A percentile compares a stretch with the other conserved stretches of the same genome.
phyloP scores from a whole-genome alignment of 2,113 vertebrate species.

The Perca fluviatilis region DNA sequence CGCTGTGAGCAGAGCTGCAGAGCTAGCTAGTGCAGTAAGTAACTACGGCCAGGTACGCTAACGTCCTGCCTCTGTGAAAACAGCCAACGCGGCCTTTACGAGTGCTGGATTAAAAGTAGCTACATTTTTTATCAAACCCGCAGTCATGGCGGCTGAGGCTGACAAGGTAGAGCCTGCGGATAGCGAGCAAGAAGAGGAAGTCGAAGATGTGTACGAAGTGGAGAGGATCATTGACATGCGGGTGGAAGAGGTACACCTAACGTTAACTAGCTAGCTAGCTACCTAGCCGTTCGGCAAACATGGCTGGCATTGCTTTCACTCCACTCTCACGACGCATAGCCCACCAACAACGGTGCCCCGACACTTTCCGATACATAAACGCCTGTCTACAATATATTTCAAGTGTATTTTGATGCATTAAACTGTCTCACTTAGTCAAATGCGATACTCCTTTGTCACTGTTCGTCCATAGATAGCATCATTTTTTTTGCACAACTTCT shows the following conservation, averaged over 20 bases:
- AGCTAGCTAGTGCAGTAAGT: conserved; percentile 15
- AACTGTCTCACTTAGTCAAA: not conserved
- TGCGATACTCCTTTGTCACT: not conserved
- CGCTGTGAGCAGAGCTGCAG: conserved; percentile 11
- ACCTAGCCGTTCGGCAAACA: conserved; percentile 44
- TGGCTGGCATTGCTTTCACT: conserved; percentile 46
- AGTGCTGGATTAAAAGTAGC: not conserved
- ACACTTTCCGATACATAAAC: not conserved
- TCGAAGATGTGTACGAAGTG: conserved; percentile 94
- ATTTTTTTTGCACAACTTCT: conserved; percentile 50
- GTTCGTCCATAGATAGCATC: not conserved
- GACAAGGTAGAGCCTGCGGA: conserved; percentile 81
- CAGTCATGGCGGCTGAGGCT: conserved; percentile 67
- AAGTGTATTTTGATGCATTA: not conserved
- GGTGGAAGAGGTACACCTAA: conserved; percentile 86
- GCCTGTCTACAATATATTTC: accelerated
- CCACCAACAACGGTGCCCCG: not conserved
- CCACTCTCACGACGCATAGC: conserved; percentile 36
- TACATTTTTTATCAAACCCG: not conserved
- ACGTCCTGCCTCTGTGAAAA: not conserved
- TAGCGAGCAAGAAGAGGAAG: conserved; percentile 87
- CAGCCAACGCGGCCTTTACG: conserved; percentile 38
- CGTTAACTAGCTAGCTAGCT: conserved; percentile 24
- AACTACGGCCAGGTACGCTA: conserved; percentile 31
- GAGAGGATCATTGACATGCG: conserved; percentile 95